Evolutionary conservation across 2,888 invertebrate species (phyloP).

Genomic region (Rotaria magnacalcarata): DNA sequence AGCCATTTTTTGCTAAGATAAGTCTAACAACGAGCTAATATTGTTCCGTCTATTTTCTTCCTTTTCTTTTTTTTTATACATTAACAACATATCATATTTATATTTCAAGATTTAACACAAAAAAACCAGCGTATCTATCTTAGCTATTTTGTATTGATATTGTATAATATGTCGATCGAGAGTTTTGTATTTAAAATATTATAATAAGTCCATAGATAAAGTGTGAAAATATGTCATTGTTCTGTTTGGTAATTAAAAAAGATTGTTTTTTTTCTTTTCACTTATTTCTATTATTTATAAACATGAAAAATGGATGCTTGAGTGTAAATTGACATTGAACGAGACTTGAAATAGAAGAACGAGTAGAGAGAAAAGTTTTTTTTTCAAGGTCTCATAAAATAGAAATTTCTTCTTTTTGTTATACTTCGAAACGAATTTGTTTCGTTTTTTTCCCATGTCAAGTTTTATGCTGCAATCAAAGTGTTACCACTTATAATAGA

Average conservation of each 20-base stretch:
- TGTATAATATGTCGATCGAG: not conserved
- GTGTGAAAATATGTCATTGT: not conserved
- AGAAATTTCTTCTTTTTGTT: no score
- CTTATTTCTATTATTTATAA: no score
- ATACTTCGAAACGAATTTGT: no score
- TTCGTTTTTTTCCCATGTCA: no score
- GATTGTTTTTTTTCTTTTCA: not conserved
- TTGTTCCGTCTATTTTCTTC: not conserved
- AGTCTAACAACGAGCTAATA: not conserved
- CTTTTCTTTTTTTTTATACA: not conserved
- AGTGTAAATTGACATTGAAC: no score
- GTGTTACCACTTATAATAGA: not conserved
- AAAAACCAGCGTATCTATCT: not conserved
- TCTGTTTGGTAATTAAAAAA: not conserved
- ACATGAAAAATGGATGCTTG: no score
- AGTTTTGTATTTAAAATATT: not conserved
- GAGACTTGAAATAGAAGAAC: no score
- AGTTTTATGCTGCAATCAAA: no score
- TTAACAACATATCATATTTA: not conserved
- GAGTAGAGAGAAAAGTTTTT: not conserved
- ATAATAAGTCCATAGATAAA: not conserved
- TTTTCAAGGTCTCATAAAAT: not conserved
- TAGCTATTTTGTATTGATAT: not conserved
- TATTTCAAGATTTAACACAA: not conserved
- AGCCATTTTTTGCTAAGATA: not conserved